Conservation (phyloP, 2,113 vertebrate species). For the Perccottus glenii region DNA sequence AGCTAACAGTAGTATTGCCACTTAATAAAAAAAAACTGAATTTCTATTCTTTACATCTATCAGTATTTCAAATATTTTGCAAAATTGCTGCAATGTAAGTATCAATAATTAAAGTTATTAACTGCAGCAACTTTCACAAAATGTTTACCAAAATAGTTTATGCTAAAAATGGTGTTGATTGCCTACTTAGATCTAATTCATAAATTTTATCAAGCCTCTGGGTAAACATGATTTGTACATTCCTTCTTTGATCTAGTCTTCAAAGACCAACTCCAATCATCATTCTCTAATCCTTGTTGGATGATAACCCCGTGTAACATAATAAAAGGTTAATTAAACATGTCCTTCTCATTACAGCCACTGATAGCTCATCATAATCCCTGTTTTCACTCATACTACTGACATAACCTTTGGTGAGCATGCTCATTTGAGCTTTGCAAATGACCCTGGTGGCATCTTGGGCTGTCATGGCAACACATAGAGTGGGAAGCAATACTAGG, state of each 20-base stretch:
- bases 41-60: too few relatives aligned
- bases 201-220: not conserved
- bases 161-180: not conserved
- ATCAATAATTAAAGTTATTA: not conserved
- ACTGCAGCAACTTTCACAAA: not conserved
- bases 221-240: conserved; percentile 24
- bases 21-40: too few relatives aligned
- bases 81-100: not conserved
- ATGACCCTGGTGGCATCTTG: conserved; percentile 52
- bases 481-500: conserved; percentile 35
- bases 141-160: not conserved
- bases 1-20: too few relatives aligned
- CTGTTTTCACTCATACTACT: conserved; percentile 23
- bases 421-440: conserved; percentile 43
- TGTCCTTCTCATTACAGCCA: conserved; percentile 49
- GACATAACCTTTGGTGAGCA: conserved; percentile 49
- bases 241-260: conserved; percentile 45
- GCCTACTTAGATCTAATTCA: not conserved
- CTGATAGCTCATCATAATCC: conserved; percentile 43
- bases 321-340: conserved; percentile 64
- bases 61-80: too few relatives aligned
- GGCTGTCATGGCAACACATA: conserved; percentile 69
- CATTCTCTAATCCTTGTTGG: conserved; percentile 46
- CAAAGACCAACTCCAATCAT: conserved; percentile 22
- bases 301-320: conserved; percentile 52